Conservation (phyloP, 2,888 invertebrate species). For the Adelphocoris suturalis region DNA sequence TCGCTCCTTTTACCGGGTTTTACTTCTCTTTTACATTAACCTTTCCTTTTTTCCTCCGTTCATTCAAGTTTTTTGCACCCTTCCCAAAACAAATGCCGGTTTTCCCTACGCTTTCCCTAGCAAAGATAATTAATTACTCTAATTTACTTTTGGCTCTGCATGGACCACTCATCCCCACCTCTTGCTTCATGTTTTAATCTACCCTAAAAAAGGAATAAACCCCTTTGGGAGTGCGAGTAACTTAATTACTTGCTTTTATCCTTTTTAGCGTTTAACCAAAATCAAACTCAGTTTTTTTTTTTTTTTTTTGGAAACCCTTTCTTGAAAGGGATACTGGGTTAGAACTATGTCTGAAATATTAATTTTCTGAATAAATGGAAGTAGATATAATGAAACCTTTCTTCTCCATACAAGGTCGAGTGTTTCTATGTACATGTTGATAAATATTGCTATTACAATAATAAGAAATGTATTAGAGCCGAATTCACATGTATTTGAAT, state of each 20-base stretch:
- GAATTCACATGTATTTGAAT: no score
- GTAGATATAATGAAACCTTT: no score
- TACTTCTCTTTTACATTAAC: neutral
- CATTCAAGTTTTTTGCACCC: slow-evolving; percentile 24
- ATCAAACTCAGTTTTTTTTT: slow-evolving; percentile 12
- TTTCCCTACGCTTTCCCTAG: slow-evolving; percentile 23
- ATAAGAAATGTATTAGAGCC: no score
- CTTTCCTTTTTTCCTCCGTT: neutral
- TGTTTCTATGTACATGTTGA: no score
- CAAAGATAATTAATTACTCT: slow-evolving; percentile 49
- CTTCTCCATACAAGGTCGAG: no score
- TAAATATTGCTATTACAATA: no score
- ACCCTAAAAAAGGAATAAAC: neutral
- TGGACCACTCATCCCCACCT: slow-evolving; percentile 29
- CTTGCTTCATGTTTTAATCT: slow-evolving; percentile 38
- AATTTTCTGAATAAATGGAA: no score
- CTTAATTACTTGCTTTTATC: slow-evolving; percentile 26
- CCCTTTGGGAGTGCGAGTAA: neutral
- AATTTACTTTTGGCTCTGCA: slow-evolving; percentile 31
- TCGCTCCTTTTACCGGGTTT: neutral
- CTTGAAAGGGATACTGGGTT: no score
- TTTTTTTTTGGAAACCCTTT: no score
- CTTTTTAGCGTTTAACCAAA: neutral
- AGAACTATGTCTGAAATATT: no score
- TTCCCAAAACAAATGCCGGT: slow-evolving; percentile 41